phyloP scores from a whole-genome alignment of 2,888 invertebrate genomes.

The Eutolmus rufibarbis region DNA sequence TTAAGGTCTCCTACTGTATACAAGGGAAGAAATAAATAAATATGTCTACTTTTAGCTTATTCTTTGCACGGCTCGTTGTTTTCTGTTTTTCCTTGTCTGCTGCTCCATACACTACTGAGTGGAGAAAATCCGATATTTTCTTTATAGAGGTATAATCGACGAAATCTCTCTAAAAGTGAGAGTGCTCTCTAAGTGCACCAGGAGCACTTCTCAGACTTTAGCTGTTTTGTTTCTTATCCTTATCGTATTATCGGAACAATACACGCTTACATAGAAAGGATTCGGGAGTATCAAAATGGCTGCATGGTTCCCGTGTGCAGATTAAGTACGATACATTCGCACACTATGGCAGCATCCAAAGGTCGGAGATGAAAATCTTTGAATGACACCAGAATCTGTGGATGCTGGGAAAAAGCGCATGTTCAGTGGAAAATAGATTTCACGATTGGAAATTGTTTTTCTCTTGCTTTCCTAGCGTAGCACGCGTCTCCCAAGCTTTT shows the following conservation, averaged over 20 bases:
- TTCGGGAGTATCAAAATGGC: constrained; percentile 6
- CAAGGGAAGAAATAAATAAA: neutral
- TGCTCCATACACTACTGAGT: neutral
- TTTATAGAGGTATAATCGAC: neutral
- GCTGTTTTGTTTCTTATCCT: neutral
- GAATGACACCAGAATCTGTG: neutral
- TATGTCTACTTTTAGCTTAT: neutral
- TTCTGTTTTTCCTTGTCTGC: neutral
- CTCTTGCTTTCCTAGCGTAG: neutral
- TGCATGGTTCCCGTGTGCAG: neutral
- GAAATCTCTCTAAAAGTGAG: neutral
- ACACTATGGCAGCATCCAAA: neutral
- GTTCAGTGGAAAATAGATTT: neutral
- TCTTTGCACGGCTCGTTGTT: neutral
- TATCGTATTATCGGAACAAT: neutral
- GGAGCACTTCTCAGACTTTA: neutral
- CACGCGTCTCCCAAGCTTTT: neutral
- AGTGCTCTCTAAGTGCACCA: neutral
- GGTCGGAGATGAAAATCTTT: neutral
- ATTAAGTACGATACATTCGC: neutral
- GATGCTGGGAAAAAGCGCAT: neutral
- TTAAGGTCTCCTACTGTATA: neutral
- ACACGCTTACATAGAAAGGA: neutral
- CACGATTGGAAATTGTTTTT: neutral
- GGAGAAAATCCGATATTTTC: neutral